Evolutionary conservation across 2,797 vertebrate genomes (phyloP).

Genomic region (Oryzias dopingdopingensis): DNA sequence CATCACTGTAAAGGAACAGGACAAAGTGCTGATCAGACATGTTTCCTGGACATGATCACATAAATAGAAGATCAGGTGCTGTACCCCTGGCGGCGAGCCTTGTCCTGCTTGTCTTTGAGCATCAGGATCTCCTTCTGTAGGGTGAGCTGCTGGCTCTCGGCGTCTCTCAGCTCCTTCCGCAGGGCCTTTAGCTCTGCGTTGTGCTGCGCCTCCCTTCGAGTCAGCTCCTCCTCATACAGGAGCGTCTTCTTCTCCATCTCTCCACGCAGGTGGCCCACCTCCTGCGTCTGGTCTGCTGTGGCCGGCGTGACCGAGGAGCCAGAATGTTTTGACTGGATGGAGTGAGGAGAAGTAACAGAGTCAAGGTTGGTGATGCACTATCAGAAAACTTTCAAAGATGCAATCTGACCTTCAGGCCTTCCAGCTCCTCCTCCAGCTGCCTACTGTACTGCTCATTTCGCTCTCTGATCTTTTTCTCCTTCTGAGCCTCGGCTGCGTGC

Average conservation of each 20-base stretch:
- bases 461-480: slow-evolving; percentile 93
- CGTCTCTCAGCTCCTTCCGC: slow-evolving; percentile 92
- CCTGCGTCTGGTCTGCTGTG: slow-evolving; percentile 87
- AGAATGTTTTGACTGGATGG: slow-evolving; percentile 84
- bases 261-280: slow-evolving; percentile 86
- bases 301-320: slow-evolving; percentile 74
- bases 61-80: background rate
- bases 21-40: too few relatives aligned
- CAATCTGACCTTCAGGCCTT: slow-evolving; percentile 86
- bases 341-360: background rate
- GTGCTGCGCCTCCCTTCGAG: slow-evolving; percentile 87
- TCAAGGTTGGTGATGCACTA: too few relatives aligned
- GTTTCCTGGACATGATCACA: background rate
- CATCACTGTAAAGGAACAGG: slow-evolving; percentile 49
- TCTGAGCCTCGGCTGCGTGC: slow-evolving; percentile 86
- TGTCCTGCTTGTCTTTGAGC: slow-evolving; percentile 97
- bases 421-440: slow-evolving; percentile 93
- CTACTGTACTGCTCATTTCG: slow-evolving; percentile 91
- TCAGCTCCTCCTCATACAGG: slow-evolving; percentile 90
- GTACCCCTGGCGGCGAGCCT: slow-evolving; percentile 92
- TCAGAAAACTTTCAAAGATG: too few relatives aligned
- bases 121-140: slow-evolving; percentile 96
- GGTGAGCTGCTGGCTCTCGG: slow-evolving; percentile 91
- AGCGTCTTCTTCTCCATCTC: slow-evolving; percentile 93
- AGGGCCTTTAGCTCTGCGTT: slow-evolving; percentile 87